A percentile compares a stretch with the other conserved stretches of the same genome.
Conservation (phyloP, 1,140 invertebrate genomes). For the Trialeurodes vaporariorum region DNA sequence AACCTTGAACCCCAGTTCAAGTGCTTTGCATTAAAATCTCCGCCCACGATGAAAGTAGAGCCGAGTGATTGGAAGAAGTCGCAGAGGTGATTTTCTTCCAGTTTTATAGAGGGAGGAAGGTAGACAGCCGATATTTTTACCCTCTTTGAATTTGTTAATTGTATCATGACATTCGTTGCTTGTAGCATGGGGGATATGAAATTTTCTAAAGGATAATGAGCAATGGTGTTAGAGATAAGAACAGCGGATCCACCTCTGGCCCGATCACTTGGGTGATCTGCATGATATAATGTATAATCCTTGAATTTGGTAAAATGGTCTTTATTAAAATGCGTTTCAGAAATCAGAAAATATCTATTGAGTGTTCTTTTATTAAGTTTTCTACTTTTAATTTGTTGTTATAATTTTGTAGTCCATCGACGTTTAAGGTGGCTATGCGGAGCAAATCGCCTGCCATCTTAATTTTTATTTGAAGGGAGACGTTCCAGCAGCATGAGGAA, state of each 20-base stretch:
- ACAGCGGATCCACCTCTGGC: background rate
- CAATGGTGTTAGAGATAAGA: background rate
- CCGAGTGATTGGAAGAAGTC: slow-evolving; percentile 5
- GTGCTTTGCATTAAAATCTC: slow-evolving; percentile 12
- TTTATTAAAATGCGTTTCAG: background rate
- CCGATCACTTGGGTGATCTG: background rate
- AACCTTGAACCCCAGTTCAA: slow-evolving; percentile 4
- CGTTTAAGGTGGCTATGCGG: background rate
- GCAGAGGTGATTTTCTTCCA: no score
- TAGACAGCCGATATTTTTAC: background rate
- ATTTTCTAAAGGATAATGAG: background rate
- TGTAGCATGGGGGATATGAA: background rate
- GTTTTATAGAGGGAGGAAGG: no score
- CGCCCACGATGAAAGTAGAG: slow-evolving; percentile 8
- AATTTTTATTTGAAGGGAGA: no score
- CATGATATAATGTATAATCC: background rate
- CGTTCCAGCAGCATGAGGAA: no score
- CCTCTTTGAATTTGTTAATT: background rate
- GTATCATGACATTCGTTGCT: background rate
- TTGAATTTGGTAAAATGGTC: background rate
- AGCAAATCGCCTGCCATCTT: background rate
- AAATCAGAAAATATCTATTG: background rate
- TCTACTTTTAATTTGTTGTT: background rate
- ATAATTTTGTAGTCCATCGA: background rate
- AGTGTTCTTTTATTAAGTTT: background rate